Percentiles rank a stretch among this genome's conserved stretches.
phyloP scores from a whole-genome alignment of 1,140 invertebrate species.

The Drosophila takahashii region DNA sequence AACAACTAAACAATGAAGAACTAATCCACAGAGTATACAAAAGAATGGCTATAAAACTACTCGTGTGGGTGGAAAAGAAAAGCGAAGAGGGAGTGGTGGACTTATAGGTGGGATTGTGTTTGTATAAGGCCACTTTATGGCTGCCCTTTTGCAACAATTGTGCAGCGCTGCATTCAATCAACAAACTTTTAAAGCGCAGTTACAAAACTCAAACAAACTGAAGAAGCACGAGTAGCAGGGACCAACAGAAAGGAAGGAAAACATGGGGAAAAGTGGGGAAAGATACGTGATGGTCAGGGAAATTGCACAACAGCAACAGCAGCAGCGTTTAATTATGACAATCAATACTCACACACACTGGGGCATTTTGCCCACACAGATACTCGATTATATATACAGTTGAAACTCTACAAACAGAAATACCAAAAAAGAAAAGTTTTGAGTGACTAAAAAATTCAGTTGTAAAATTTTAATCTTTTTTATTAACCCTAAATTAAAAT shows the following conservation, averaged over 20 bases:
- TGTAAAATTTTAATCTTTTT: no score
- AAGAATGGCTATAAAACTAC: conserved; percentile 78
- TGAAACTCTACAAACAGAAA: neutral
- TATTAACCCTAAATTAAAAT: neutral
- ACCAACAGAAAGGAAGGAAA: conserved; percentile 7
- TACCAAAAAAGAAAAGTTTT: no score
- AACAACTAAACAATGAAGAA: conserved; percentile 83
- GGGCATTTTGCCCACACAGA: conserved; percentile 15
- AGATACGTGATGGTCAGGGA: conserved; percentile 57
- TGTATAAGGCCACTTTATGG: conserved; percentile 77
- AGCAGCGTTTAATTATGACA: conserved; percentile 80
- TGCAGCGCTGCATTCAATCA: conserved; percentile 81
- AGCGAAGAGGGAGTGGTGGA: conserved; percentile 8
- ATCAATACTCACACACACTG: conserved; percentile 66
- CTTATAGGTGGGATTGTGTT: conserved; percentile 28
- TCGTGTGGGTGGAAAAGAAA: conserved; percentile 24
- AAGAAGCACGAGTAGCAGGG: conserved; percentile 16
- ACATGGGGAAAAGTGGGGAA: conserved; percentile 7
- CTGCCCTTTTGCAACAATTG: conserved; percentile 81
- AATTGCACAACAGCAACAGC: conserved; percentile 50
- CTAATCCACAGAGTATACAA: conserved; percentile 81
- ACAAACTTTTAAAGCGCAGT: conserved; percentile 80
- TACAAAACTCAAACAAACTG: conserved; percentile 67
- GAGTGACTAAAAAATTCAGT: no score
- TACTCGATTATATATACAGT: conserved; percentile 30